Percentiles rank a stretch among this genome's conserved stretches.
phyloP scores from a whole-genome alignment of 2,113 vertebrate genomes.

The Silurus meridionalis region DNA sequence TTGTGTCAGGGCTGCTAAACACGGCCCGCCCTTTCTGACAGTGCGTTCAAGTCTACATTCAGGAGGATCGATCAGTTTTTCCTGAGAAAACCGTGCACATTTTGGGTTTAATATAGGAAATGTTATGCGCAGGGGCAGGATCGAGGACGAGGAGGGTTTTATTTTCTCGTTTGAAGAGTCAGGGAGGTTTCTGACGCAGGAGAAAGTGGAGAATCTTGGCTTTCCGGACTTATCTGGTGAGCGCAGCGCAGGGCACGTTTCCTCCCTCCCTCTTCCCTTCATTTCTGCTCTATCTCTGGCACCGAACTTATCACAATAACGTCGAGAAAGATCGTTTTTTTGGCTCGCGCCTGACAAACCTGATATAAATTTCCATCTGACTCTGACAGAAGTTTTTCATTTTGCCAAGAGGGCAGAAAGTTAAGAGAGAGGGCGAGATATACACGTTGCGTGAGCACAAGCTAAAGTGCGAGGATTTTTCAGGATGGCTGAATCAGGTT shows the following conservation, averaged over 20 bases:
- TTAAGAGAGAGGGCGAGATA: slow-evolving; percentile 39
- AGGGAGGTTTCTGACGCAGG: slow-evolving; percentile 66
- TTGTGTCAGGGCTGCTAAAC: slow-evolving; percentile 45
- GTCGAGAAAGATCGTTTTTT: slow-evolving; percentile 74
- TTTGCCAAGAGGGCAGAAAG: slow-evolving; percentile 75
- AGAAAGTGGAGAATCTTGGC: slow-evolving; percentile 70
- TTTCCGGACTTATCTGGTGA: slow-evolving; percentile 72
- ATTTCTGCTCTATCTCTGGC: slow-evolving; percentile 76
- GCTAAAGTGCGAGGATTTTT: slow-evolving; percentile 55
- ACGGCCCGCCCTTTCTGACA: slow-evolving; percentile 30
- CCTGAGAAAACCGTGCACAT: slow-evolving; percentile 54
- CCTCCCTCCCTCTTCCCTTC: slow-evolving; percentile 69
- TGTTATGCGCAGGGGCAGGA: slow-evolving; percentile 64
- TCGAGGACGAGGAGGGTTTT: slow-evolving; percentile 49
- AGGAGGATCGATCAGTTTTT: slow-evolving; percentile 54
- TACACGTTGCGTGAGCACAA: slow-evolving; percentile 55
- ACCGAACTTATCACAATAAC: slow-evolving; percentile 79
- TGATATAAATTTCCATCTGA: slow-evolving; percentile 80
- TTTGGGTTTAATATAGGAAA: slow-evolving; percentile 51
- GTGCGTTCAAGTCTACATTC: slow-evolving; percentile 49
- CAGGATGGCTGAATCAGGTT: slow-evolving; percentile 52
- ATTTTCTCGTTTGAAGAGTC: slow-evolving; percentile 58
- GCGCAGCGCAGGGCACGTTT: slow-evolving; percentile 65
- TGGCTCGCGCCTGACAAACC: slow-evolving; percentile 72
- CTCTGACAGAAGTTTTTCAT: slow-evolving; percentile 75